A percentile compares a stretch with the other conserved stretches of the same genome.
Evolutionary conservation across 1,140 invertebrate genomes (phyloP).

Genomic region (Pogonomyrmex barbatus): DNA sequence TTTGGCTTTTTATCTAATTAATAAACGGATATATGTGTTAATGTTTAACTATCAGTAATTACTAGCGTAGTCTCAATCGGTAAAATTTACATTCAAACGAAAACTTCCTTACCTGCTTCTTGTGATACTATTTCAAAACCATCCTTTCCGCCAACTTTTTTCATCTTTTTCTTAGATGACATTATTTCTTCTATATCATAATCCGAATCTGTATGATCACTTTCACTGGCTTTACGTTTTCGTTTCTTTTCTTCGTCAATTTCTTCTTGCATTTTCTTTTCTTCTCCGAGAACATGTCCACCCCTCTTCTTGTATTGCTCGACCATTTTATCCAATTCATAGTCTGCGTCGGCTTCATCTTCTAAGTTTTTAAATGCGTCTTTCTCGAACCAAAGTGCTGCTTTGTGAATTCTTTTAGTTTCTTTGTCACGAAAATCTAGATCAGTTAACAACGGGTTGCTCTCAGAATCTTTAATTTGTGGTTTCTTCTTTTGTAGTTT

Average conservation of each 20-base stretch:
- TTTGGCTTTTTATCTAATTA: conserved; percentile 81
- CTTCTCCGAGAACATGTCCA: conserved; percentile 87
- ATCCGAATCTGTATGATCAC: conserved; percentile 86
- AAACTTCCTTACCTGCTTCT: conserved; percentile 83
- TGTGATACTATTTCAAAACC: conserved; percentile 90
- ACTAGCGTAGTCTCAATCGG: conserved; percentile 3
- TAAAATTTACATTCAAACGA: neutral
- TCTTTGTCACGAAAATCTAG: conserved; percentile 92
- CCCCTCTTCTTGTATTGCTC: conserved; percentile 91
- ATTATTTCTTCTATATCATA: conserved; percentile 88
- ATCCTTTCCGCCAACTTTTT: conserved; percentile 85
- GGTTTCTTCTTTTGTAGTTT: conserved; percentile 70
- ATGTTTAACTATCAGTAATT: conserved; percentile 21
- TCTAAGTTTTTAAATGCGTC: conserved; percentile 94
- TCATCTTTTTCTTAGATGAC: conserved; percentile 72
- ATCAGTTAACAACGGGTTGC: conserved; percentile 94
- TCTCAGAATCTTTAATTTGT: conserved; percentile 82
- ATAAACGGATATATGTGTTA: conserved; percentile 53
- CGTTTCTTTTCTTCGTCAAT: conserved; percentile 43
- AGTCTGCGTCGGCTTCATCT: conserved; percentile 93
- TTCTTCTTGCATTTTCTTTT: conserved; percentile 74
- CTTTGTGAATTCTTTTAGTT: conserved; percentile 91
- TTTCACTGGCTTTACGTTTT: conserved; percentile 76
- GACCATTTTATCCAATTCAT: conserved; percentile 93
- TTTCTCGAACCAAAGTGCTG: conserved; percentile 96